These are phyloP conservation scores for Troides helena DNA, from an alignment of 2,888 invertebrate species.

Conservation along the genomic window DNA sequence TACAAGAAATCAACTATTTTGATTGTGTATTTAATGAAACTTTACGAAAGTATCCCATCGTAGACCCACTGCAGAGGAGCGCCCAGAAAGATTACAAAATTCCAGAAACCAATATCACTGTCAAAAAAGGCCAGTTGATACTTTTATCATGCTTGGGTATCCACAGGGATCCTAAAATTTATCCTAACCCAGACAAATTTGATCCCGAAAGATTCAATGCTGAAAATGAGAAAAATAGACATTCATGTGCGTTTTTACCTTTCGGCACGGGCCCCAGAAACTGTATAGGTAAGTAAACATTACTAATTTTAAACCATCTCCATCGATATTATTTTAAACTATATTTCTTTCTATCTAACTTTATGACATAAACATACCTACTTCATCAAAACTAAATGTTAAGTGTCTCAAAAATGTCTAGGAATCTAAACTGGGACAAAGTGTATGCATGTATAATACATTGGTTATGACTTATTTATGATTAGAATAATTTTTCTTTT, in stretches of 20 bases:
- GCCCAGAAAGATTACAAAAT: conserved; percentile 53
- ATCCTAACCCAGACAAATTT: conserved; percentile 64
- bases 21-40: conserved; percentile 62
- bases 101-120: conserved; percentile 51
- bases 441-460: too few species aligned
- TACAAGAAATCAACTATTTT: conserved; percentile 60
- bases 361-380: too few species aligned
- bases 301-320: too few species aligned
- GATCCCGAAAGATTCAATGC: conserved; percentile 67
- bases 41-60: conserved; percentile 66
- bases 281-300: conserved; percentile 17
- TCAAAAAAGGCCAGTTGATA: conserved; percentile 53
- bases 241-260: conserved; percentile 18
- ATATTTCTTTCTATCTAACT: too few species aligned
- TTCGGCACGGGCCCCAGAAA: conserved; percentile 21
- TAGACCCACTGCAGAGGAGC: conserved; percentile 55
- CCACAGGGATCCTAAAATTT: conserved; percentile 63
- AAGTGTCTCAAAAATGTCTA: too few species aligned
- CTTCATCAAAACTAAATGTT: too few species aligned
- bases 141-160: conserved; percentile 54
- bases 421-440: too few species aligned
- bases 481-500: too few species aligned
- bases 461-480: too few species aligned
- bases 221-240: conserved; percentile 47
- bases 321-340: too few species aligned